Percentiles rank a stretch among this genome's conserved stretches.
These are phyloP conservation scores for Peromyscus eremicus DNA, from an alignment of 2,797 vertebrate genomes.

Conservation along the genomic window DNA sequence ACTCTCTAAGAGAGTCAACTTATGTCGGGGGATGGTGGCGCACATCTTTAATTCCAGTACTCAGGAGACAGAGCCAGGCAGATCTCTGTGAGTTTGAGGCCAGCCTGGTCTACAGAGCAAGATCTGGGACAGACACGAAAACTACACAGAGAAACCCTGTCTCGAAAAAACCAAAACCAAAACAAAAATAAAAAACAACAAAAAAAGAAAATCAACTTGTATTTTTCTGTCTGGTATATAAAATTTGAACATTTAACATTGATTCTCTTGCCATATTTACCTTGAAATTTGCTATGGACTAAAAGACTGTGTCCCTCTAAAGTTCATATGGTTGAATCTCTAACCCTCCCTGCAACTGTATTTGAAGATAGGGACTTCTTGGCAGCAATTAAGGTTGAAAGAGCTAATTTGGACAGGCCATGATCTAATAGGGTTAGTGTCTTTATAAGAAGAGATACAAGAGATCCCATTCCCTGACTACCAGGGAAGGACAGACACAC, in stretches of 20 bases:
- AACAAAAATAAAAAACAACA: too few relatives aligned
- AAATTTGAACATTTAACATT: not conserved
- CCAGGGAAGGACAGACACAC: not conserved
- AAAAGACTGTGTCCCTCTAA: not conserved
- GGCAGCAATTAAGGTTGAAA: slow-evolving; percentile 47
- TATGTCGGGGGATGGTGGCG: not conserved
- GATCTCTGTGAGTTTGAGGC: too few relatives aligned
- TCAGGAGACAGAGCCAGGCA: too few relatives aligned
- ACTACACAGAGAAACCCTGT: too few relatives aligned
- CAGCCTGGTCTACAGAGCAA: too few relatives aligned
- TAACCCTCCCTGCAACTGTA: not conserved
- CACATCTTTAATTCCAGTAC: too few relatives aligned
- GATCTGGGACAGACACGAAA: too few relatives aligned
- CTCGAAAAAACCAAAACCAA: too few relatives aligned
- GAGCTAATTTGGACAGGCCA: not conserved
- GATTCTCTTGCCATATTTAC: not conserved
- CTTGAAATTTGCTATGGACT: not conserved
- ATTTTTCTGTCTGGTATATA: not conserved
- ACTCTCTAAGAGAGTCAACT: not conserved
- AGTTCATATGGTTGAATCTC: not conserved
- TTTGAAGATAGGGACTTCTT: not conserved
- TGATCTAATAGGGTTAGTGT: not conserved
- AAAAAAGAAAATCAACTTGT: not conserved
- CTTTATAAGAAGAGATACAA: slow-evolving; percentile 43
- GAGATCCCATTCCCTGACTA: not conserved